Percentiles rank a stretch among this genome's conserved stretches.
Evolutionary conservation across 2,113 vertebrate species (phyloP).

Genomic region (Murina feae): DNA sequence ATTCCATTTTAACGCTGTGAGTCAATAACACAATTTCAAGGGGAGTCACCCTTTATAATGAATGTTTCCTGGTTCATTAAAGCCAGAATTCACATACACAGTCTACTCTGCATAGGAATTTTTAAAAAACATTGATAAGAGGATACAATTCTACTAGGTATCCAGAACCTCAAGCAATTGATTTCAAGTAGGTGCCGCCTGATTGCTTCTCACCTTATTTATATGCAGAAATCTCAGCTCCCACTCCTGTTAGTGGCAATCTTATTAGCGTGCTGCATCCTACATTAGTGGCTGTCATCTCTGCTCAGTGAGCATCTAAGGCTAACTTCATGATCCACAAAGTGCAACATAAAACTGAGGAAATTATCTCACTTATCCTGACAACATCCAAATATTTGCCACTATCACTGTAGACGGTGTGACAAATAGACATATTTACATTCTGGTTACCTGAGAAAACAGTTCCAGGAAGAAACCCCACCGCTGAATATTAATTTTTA

Average conservation of each 20-base stretch:
- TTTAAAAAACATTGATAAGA: slow-evolving; percentile 60
- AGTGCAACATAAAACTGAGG: background rate
- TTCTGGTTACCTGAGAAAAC: background rate
- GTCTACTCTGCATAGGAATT: background rate
- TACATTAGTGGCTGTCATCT: background rate
- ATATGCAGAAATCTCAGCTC: slow-evolving; percentile 66
- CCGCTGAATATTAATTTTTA: background rate
- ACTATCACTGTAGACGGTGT: background rate
- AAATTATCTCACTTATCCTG: background rate
- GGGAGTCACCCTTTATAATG: background rate
- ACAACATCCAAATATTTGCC: slow-evolving; percentile 9
- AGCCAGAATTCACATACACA: background rate
- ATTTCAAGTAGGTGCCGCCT: slow-evolving; percentile 71
- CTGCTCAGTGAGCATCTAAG: background rate
- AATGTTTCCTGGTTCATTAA: background rate
- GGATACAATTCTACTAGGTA: slow-evolving; percentile 43
- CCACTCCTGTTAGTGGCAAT: background rate
- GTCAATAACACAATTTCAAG: background rate
- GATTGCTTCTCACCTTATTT: slow-evolving; percentile 70
- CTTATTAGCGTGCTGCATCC: slow-evolving; percentile 35
- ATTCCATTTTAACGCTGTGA: background rate
- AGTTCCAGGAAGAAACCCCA: slow-evolving; percentile 6
- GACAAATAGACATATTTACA: background rate
- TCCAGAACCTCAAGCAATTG: slow-evolving; percentile 56
- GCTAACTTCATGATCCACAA: background rate